Evolutionary conservation across 1,140 invertebrate species (phyloP).

Genomic region (Zaprionus capensis): DNA sequence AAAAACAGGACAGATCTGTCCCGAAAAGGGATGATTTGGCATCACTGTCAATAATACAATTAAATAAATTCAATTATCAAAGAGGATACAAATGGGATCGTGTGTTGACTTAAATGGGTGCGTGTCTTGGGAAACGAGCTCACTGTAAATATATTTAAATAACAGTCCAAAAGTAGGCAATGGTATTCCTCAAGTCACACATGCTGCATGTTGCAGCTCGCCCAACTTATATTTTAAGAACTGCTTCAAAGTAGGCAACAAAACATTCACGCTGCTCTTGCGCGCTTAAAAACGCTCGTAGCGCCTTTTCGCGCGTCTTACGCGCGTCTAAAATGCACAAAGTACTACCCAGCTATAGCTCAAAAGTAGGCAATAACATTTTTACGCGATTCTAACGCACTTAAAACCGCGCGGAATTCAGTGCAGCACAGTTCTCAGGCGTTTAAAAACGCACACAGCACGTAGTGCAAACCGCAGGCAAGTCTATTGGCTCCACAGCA

Average conservation of each 20-base stretch:
- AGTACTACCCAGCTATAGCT: too few species aligned
- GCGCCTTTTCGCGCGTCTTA: not conserved
- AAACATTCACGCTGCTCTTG: not conserved
- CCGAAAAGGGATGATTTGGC: too few species aligned
- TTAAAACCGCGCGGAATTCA: not conserved
- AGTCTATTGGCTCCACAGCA: slow-evolving; percentile 15
- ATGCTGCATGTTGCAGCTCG: not conserved
- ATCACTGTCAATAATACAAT: too few species aligned
- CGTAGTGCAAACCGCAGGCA: slow-evolving; percentile 12
- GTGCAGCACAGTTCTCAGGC: too few species aligned
- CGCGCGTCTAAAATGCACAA: slow-evolving; percentile 14
- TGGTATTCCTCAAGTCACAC: not conserved
- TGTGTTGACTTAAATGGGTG: too few species aligned
- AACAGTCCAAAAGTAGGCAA: not conserved
- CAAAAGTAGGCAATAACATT: slow-evolving; percentile 23
- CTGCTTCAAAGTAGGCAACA: not conserved
- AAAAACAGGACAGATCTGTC: too few species aligned
- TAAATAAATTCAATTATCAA: too few species aligned
- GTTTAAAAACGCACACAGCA: not conserved
- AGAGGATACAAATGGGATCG: too few species aligned
- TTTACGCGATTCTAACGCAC: not conserved
- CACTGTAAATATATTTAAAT: too few species aligned
- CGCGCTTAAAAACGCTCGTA: not conserved
- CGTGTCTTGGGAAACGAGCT: too few species aligned
- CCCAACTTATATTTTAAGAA: not conserved